Evolutionary conservation across 2,797 vertebrate genomes (phyloP).

Genomic region (Enteromius treurensis): DNA sequence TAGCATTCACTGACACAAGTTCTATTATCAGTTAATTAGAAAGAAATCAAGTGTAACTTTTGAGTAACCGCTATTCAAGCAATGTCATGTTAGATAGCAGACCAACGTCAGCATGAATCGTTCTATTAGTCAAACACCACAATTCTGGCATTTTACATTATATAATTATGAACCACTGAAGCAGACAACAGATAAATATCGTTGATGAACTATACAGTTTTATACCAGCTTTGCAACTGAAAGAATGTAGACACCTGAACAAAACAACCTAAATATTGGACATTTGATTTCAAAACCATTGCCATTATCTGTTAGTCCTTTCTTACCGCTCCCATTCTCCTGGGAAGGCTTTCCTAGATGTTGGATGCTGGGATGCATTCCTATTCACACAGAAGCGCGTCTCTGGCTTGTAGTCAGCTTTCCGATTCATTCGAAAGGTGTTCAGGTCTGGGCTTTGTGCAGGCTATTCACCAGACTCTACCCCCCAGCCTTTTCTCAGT

Average conservation of each 20-base stretch:
- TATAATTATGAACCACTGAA: constrained; percentile 9
- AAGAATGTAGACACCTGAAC: not conserved
- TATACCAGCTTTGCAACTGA: not conserved
- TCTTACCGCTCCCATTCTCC: not conserved
- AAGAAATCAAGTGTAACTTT: constrained; percentile 43
- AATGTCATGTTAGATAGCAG: constrained; percentile 30
- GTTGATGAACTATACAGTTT: not conserved
- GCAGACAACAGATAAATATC: constrained; percentile 2
- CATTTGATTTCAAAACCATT: constrained; percentile 1
- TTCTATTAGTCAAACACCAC: not conserved
- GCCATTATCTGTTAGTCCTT: not conserved
- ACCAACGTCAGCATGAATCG: not conserved
- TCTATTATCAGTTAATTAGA: constrained; percentile 42
- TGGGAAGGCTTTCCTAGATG: not conserved
- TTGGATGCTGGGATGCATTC: not conserved
- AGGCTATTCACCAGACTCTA: not conserved
- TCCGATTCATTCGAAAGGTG: not conserved
- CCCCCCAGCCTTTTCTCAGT: too few relatives aligned
- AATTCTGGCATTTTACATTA: not conserved
- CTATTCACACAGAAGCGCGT: not conserved
- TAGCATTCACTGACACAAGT: constrained; percentile 17
- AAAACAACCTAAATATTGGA: not conserved
- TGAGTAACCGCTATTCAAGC: constrained; percentile 32
- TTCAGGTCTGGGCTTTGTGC: constrained; percentile 6
- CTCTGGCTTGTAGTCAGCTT: constrained; percentile 3